Conservation (phyloP, 2,797 vertebrate genomes). For the Limnodromus scolopaceus region DNA sequence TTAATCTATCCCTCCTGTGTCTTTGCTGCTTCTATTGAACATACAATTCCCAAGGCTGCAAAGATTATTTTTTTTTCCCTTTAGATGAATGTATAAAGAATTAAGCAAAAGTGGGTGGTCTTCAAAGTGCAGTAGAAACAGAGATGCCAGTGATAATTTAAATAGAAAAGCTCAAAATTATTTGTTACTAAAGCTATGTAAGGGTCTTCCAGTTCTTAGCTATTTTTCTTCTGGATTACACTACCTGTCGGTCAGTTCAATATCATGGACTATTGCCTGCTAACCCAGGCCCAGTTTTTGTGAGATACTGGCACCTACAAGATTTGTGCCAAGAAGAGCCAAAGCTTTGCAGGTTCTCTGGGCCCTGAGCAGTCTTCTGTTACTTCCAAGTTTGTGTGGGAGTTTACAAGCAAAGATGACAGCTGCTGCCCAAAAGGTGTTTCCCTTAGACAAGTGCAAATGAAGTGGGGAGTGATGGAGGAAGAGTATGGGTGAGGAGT, state of each 20-base stretch:
- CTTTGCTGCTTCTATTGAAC: neutral
- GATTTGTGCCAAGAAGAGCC: neutral
- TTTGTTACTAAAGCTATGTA: neutral
- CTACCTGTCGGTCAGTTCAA: rapidly evolving
- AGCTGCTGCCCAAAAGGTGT: neutral
- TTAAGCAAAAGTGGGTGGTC: neutral
- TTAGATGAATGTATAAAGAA: neutral
- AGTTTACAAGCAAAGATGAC: neutral
- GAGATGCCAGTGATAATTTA: neutral
- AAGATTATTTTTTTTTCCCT: neutral
- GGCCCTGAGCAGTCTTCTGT: neutral
- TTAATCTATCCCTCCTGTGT: conserved; percentile 8
- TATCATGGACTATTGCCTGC: neutral
- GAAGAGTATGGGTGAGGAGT: neutral
- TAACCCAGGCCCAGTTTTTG: neutral
- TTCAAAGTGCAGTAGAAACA: neutral
- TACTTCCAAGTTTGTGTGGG: neutral
- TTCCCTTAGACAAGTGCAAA: neutral
- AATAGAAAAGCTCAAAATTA: neutral
- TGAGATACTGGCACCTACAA: neutral
- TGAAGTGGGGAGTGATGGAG: neutral
- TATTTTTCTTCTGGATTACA: neutral
- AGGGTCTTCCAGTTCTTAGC: neutral
- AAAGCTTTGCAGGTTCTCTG: neutral
- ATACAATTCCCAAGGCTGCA: neutral